phyloP scores from a whole-genome alignment of 2,113 vertebrate species.

The Dendrocopos noguchii region DNA sequence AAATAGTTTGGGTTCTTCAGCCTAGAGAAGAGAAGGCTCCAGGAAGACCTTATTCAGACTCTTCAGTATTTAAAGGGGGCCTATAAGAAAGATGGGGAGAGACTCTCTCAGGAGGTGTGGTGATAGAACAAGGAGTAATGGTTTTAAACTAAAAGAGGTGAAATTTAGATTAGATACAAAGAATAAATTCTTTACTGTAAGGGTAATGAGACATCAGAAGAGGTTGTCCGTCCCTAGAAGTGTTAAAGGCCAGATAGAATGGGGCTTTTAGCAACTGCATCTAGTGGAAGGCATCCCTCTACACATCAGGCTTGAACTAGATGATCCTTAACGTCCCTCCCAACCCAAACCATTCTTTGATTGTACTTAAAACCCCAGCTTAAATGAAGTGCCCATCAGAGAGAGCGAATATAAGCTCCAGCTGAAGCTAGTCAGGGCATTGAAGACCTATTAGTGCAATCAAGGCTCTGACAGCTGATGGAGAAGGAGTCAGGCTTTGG shows the following conservation, averaged over 20 bases:
- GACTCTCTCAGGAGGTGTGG: background rate
- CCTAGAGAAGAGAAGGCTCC: background rate
- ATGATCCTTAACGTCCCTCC: background rate
- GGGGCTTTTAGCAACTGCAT: accelerated
- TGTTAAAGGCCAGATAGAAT: accelerated
- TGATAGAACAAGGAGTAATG: accelerated
- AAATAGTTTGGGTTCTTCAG: background rate
- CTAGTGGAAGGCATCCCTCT: background rate
- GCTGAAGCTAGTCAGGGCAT: background rate
- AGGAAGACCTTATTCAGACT: background rate
- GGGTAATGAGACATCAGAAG: accelerated
- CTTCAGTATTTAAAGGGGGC: background rate
- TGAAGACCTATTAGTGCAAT: background rate
- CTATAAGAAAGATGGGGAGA: background rate
- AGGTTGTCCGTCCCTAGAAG: background rate
- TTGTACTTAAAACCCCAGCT: background rate
- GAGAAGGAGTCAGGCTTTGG: background rate
- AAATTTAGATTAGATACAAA: background rate
- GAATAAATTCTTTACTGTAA: background rate
- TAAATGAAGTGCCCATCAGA: background rate
- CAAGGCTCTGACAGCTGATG: background rate
- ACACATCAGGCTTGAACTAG: background rate
- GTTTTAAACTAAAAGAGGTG: background rate
- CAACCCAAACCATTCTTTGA: background rate
- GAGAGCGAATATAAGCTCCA: background rate